phyloP scores from a whole-genome alignment of 2,888 invertebrate genomes.

The Ectemnius lituratus region DNA sequence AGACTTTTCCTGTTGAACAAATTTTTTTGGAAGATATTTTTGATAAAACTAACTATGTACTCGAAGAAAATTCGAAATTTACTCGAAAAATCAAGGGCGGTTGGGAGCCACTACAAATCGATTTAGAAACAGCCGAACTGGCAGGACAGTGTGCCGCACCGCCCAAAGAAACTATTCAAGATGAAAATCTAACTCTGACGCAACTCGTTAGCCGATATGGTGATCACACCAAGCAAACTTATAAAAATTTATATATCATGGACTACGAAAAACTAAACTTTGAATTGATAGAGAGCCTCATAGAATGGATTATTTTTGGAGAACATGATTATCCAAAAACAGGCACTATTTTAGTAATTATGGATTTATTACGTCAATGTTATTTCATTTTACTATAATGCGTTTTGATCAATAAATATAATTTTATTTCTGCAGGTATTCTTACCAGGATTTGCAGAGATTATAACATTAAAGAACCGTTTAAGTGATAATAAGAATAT shows the following conservation, averaged over 20 bases:
- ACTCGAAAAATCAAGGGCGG: conserved; percentile 83
- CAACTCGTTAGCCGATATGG: conserved; percentile 85
- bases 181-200: conserved; percentile 85
- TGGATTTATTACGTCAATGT: not conserved
- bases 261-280: conserved; percentile 88
- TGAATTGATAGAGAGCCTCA: conserved; percentile 85
- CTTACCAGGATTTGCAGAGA: conserved; percentile 89
- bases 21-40: conserved; percentile 90
- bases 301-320: conserved; percentile 85
- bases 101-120: conserved; percentile 81
- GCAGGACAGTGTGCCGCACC: conserved; percentile 80
- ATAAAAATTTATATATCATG: conserved; percentile 87
- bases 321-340: conserved; percentile 83
- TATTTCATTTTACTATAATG: not conserved
- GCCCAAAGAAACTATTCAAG: conserved; percentile 82
- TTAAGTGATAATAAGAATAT: conserved; percentile 83
- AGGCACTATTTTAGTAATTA: conserved; percentile 85
- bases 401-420: not conserved
- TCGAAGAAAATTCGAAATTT: conserved; percentile 83
- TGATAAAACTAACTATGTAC: conserved; percentile 81
- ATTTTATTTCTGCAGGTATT: conserved; percentile 79
- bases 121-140: conserved; percentile 83
- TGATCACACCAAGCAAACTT: conserved; percentile 82
- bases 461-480: conserved; percentile 85
- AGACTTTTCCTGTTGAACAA: conserved; percentile 91